These are phyloP conservation scores for Epinotia bilunana DNA, from an alignment of 2,888 invertebrate genomes.

Conservation along the genomic window DNA sequence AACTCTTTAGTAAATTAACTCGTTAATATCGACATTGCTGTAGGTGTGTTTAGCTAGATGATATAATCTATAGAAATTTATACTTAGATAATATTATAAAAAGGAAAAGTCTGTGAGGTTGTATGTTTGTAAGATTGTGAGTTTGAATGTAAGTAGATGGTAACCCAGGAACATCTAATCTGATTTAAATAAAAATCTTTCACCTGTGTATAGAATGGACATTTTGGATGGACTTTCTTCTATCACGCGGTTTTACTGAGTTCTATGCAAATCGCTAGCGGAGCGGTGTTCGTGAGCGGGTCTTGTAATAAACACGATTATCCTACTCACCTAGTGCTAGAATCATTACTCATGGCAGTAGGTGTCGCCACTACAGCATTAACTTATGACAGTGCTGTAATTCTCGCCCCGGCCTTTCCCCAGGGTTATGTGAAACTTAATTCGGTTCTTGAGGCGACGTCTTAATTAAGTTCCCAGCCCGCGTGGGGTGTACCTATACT, in stretches of 20 bases:
- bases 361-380: slow-evolving; percentile 49
- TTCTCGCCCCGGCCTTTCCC: slow-evolving; percentile 54
- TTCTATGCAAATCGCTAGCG: too few relatives aligned
- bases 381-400: slow-evolving; percentile 51
- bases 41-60: background rate
- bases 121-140: too few relatives aligned
- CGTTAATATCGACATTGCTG: background rate
- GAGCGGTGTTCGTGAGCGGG: background rate
- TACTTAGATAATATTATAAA: too few relatives aligned
- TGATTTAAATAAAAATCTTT: too few relatives aligned
- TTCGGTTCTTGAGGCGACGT: slow-evolving; percentile 66
- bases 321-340: slow-evolving; percentile 65
- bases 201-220: too few relatives aligned
- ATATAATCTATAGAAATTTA: too few relatives aligned
- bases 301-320: slow-evolving; percentile 57
- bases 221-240: too few relatives aligned
- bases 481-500: slow-evolving; percentile 47
- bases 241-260: too few relatives aligned
- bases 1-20: background rate
- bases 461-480: slow-evolving; percentile 66
- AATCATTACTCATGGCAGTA: slow-evolving; percentile 65
- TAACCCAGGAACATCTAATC: too few relatives aligned
- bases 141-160: too few relatives aligned
- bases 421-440: slow-evolving; percentile 65
- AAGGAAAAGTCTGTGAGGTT: too few relatives aligned